phyloP scores from a whole-genome alignment of 2,797 vertebrate species.

The Nothura maculosa region DNA sequence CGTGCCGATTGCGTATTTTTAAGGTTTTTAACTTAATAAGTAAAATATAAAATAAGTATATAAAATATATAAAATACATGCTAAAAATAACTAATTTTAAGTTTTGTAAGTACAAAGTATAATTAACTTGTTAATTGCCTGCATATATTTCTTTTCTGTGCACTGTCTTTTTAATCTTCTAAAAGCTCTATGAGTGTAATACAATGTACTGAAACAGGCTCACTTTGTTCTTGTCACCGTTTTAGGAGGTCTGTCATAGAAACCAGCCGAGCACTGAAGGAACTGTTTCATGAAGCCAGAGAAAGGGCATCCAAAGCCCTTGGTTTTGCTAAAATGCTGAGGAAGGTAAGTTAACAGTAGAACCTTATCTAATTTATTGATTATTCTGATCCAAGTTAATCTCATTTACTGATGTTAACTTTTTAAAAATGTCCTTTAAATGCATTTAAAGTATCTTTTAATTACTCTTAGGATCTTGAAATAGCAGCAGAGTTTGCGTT shows the following conservation, averaged over 20 bases:
- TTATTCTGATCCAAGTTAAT: background rate
- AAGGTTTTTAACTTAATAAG: no score
- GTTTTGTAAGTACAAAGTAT: fast-evolving
- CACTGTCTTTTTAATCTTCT: background rate
- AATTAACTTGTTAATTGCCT: background rate
- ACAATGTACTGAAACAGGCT: background rate
- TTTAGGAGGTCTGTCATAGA: slow-evolving; percentile 95
- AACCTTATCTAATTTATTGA: background rate
- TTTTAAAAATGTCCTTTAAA: background rate
- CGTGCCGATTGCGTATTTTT: no score
- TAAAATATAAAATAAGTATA: background rate
- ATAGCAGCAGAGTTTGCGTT: slow-evolving; percentile 95
- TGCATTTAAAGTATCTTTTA: slow-evolving; percentile 18
- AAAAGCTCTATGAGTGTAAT: background rate
- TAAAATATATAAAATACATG: no score
- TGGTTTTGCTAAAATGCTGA: slow-evolving; percentile 98
- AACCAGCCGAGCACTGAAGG: slow-evolving; percentile 95
- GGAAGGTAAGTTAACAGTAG: slow-evolving; percentile 87
- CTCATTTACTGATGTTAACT: background rate
- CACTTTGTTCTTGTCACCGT: background rate
- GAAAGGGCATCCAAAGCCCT: slow-evolving; percentile 97
- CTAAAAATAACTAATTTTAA: no score
- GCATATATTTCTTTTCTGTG: background rate
- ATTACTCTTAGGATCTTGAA: slow-evolving; percentile 91
- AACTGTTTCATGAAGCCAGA: slow-evolving; percentile 97